phyloP scores from a whole-genome alignment of 1,140 invertebrate genomes.

The Glomeris maerens region DNA sequence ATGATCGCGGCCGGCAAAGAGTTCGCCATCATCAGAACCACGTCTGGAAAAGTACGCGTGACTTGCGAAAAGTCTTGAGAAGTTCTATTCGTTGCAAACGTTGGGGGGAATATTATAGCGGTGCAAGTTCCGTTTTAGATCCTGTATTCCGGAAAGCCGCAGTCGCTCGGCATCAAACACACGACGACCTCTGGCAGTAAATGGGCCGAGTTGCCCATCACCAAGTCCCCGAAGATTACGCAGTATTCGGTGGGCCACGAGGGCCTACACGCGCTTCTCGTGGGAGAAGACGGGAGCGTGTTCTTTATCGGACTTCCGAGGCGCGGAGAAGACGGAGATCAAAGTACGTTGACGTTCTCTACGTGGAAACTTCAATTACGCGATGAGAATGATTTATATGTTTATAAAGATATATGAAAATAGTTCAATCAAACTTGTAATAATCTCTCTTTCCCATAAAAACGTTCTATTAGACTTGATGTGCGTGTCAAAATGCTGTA shows the following conservation, averaged over 20 bases:
- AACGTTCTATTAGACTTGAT: no score
- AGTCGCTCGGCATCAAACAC: constrained; percentile 55
- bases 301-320: constrained; percentile 74
- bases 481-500: no score
- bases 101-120: not conserved
- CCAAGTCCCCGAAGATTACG: constrained; percentile 55
- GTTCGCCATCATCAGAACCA: constrained; percentile 61
- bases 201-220: constrained; percentile 59
- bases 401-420: no score
- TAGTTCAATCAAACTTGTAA: no score
- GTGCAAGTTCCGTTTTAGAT: constrained; percentile 36
- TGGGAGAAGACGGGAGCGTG: constrained; percentile 77
- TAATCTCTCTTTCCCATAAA: no score
- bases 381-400: no score
- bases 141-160: constrained; percentile 60
- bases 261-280: constrained; percentile 70
- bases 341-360: constrained; percentile 27
- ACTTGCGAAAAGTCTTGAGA: not conserved
- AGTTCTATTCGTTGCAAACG: not conserved
- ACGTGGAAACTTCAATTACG: not conserved
- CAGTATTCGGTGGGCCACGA: constrained; percentile 83
- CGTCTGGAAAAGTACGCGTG: constrained; percentile 51
- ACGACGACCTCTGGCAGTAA: constrained; percentile 42
- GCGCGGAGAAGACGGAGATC: constrained; percentile 88
- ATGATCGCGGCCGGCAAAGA: constrained; percentile 62